phyloP scores from a whole-genome alignment of 2,888 invertebrate species.

The Baccha elongata region DNA sequence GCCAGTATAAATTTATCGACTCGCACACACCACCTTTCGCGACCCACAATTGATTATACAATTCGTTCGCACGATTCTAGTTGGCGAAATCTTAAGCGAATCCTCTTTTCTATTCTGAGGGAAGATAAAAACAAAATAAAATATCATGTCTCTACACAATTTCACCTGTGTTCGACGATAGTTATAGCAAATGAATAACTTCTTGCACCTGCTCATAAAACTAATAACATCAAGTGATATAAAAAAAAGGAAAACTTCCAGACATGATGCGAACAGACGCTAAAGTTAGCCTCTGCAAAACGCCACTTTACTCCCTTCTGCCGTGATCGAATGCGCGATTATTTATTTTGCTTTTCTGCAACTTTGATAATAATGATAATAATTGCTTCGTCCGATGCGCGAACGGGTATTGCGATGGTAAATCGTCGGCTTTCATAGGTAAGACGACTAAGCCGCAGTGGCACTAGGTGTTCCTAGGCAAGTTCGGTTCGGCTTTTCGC shows the following conservation, averaged over 20 bases:
- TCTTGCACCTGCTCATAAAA: conserved; percentile 72
- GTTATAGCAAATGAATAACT: conserved; percentile 65
- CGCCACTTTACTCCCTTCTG: conserved; percentile 37
- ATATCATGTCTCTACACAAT: conserved; percentile 8
- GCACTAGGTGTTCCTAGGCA: conserved; percentile 44
- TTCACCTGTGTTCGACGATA: conserved; percentile 41
- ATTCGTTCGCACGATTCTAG: conserved; percentile 49
- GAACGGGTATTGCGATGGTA: conserved; percentile 37
- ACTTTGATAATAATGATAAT: conserved; percentile 72
- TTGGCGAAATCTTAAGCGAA: conserved; percentile 41
- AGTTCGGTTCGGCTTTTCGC: conserved; percentile 37
- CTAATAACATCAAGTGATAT: conserved; percentile 60
- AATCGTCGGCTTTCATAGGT: conserved; percentile 43
- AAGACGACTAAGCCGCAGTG: neutral
- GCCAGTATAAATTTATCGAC: conserved; percentile 48
- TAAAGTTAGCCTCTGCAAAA: neutral
- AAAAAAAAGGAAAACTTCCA: conserved; percentile 23
- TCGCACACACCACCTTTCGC: conserved; percentile 47
- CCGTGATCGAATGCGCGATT: conserved; percentile 58
- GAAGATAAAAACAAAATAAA: neutral
- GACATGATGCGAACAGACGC: conserved; percentile 48
- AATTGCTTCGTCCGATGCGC: conserved; percentile 66
- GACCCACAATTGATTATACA: conserved; percentile 51
- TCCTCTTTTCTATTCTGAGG: conserved; percentile 12
- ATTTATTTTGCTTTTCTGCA: conserved; percentile 72